Conservation (phyloP, 2,113 vertebrate genomes). For the Lampris megalopsis region DNA sequence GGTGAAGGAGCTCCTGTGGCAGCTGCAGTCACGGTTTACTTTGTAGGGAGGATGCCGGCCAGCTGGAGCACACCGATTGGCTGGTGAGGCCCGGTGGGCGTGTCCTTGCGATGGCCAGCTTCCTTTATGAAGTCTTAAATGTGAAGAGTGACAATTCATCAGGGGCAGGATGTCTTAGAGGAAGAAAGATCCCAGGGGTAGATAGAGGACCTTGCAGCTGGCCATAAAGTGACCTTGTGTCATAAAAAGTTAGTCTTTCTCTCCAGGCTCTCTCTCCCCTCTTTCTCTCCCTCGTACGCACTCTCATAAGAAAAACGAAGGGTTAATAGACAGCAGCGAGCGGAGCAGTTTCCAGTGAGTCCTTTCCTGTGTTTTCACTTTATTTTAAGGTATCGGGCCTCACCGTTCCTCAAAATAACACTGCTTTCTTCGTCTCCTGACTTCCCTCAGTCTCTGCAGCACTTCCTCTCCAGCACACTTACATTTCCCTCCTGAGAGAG, state of each 20-base stretch:
- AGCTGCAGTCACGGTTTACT: conserved; percentile 79
- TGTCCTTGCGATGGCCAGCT: conserved; percentile 83
- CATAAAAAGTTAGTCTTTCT: conserved; percentile 64
- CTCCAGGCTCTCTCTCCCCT: neutral
- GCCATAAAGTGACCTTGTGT: conserved; percentile 65
- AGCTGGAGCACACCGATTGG: conserved; percentile 85
- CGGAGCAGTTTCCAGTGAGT: conserved; percentile 70
- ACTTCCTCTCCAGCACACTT: conserved; percentile 77
- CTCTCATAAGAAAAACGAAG: conserved; percentile 50
- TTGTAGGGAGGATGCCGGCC: conserved; percentile 82
- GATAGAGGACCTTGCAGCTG: conserved; percentile 67
- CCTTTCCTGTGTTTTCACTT: conserved; percentile 60
- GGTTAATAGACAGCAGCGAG: conserved; percentile 67
- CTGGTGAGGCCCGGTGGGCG: conserved; percentile 68
- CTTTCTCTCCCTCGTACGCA: conserved; percentile 48
- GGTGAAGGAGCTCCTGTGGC: conserved; percentile 79
- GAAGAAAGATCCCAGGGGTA: conserved; percentile 68
- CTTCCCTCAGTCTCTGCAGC: conserved; percentile 70
- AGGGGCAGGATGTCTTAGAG: conserved; percentile 77
- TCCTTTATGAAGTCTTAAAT: conserved; percentile 81
- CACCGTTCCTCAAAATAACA: conserved; percentile 77
- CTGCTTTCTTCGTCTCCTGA: conserved; percentile 66
- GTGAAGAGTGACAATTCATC: conserved; percentile 77
- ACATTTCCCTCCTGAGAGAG: conserved; percentile 78
- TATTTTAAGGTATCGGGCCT: conserved; percentile 74